Evolutionary conservation across 2,888 invertebrate species (phyloP), one percentile per base, ranked within the genome.

Genomic region (Exocentrus adspersus): DNA sequence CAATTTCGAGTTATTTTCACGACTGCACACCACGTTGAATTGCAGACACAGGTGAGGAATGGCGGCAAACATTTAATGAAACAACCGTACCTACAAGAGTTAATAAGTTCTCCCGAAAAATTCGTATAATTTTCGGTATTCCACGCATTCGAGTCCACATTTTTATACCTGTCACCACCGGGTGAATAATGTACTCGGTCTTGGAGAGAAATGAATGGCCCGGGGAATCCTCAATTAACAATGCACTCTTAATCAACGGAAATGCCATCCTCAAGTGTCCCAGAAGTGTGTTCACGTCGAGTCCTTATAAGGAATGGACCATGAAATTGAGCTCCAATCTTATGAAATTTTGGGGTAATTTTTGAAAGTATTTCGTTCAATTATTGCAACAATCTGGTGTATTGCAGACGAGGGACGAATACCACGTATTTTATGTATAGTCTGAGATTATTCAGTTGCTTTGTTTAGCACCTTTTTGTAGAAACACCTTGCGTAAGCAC

Each of bases 201-300:
- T 12, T 19, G n/a, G 20, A 20, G 37, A 12, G 21, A 53, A 53
- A 53, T 41, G 37, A 53, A 53, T 53, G 42, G 42, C 42, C 19
- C 41, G 16, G 14, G 53, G 41, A 53, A 42, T 16, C 53, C 14
- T 42, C 42, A 41, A 53, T 53, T 53, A 41, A 53, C 53, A 53
- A 53, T 53, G 41, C 41, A 14, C 53, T 53, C 42, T 53, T 53
- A 53, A 53, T 53, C 53, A 53, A 53, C 53, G 41, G 42, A 53
- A 53, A 41, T 41, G 42, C 41, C 30, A 14, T 12, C 53, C 21
- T 17, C 30, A 14, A 16, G 30, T 51, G 32, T 51, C 51, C 30
- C 51, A 19, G 30, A 32, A 51, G 32, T 51, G 51, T 51, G 51
- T 14, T 16, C 28, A 1, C 51, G 32, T 32, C 51, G n/a, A 19